Conservation (phyloP, 1,140 invertebrate genomes). For the Leptinotarsa texana region DNA sequence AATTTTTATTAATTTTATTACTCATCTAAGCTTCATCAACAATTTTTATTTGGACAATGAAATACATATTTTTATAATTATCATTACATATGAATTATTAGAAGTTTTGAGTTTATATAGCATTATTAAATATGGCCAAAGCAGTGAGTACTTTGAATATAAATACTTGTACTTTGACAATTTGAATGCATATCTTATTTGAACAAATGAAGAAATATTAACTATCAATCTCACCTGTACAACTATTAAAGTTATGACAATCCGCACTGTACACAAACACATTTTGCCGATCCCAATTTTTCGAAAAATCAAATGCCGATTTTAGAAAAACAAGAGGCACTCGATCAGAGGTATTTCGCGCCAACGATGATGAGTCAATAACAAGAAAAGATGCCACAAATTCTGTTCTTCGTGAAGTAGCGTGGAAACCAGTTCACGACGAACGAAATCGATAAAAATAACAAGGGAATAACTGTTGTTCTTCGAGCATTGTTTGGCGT, state of each 20-base stretch:
- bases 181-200: no score
- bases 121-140: no score
- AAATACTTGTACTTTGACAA: no score
- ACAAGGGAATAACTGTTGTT: conserved; percentile 3
- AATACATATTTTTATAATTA: no score
- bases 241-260: neutral
- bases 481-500: neutral
- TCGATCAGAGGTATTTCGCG: neutral
- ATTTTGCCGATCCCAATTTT: neutral
- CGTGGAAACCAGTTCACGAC: conserved; percentile 4
- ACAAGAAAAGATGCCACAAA: conserved; percentile 2
- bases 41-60: no score
- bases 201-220: no score
- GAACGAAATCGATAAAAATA: conserved; percentile 6
- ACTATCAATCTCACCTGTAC: neutral
- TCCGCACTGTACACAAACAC: neutral
- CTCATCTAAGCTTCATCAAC: no score
- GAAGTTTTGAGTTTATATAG: no score
- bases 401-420: neutral
- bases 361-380: neutral
- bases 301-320: neutral
- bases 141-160: no score
- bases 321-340: neutral
- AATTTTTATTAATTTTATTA: no score
- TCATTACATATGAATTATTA: no score